Base-by-base conservation (phyloP, 2,113 vertebrate species). In the Podarcis muralis region DNA sequence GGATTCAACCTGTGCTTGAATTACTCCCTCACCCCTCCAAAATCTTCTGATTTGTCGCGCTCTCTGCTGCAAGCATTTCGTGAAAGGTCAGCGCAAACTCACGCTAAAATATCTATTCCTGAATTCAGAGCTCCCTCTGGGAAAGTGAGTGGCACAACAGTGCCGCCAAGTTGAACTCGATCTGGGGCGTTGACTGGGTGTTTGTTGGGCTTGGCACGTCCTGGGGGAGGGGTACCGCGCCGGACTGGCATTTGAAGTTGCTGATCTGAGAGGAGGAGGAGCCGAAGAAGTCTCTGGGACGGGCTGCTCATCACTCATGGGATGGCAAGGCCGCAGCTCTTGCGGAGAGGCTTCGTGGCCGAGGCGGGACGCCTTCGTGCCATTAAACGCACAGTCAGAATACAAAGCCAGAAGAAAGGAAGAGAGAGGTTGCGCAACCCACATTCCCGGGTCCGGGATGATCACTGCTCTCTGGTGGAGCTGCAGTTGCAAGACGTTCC, bases 401-500 rank as follows among this genome's bases (percentile, higher is more conserved):
- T 23, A 40, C 71, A 15, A 85, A 83, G 25, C 30, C 68, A 68
- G 9, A 13, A 23, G 2, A 22, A 12, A 82, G 11, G 68, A 62
- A 71, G 32, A 35, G 5, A 62, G 15, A 5, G 62, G 65, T 77
- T 68, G 59, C 15, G 1, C 1, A 81, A 1, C 3, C 12, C 84
- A 5, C 23, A 6, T 85, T 30, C 68, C 32, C 3, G 57, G 86
- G 87, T 48, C 43, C 43, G 43, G 43, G 43, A 91, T 92, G 88
- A 23, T 9, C 80, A 43, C 89, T 90, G 16, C 69, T 8, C 6
- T 15, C 2, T 43, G 81, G 57, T 11, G 8, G 32, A 65, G 83
- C 48, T 97, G 97, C 93, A 97, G 5, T 97, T 94, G 92, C 97
- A 25, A 92, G 78, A 82, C 59, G 90, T 95, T 95, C 93, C 97